Percentiles rank a stretch among this genome's conserved stretches.
Conservation (phyloP, 2,888 invertebrate genomes). For the Gortyna flavago region DNA sequence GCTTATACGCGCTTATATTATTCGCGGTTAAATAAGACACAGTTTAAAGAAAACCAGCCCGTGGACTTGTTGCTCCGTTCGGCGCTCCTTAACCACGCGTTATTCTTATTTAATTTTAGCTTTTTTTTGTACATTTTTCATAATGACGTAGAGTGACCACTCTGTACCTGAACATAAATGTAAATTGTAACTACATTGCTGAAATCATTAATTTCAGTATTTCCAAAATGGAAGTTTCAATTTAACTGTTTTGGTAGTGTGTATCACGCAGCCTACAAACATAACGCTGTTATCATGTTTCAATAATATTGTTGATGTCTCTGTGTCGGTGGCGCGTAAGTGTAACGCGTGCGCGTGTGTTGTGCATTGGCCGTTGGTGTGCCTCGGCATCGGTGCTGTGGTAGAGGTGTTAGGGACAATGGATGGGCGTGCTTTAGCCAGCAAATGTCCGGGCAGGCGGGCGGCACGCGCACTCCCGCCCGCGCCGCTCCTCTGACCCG, state of each 20-base stretch:
- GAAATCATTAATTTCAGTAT: slow-evolving; percentile 8
- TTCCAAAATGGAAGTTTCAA: slow-evolving; percentile 22
- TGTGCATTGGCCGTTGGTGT: slow-evolving; percentile 25
- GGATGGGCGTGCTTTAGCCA: slow-evolving; percentile 71
- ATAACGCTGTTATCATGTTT: slow-evolving; percentile 10
- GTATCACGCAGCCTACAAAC: neutral
- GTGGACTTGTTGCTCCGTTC: slow-evolving; percentile 53
- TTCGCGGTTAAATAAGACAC: slow-evolving; percentile 66
- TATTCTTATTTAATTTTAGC: neutral
- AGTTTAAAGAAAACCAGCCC: slow-evolving; percentile 60
- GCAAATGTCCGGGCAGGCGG: slow-evolving; percentile 78
- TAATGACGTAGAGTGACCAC: neutral
- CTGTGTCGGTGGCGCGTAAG: slow-evolving; percentile 25
- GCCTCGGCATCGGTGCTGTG: slow-evolving; percentile 34
- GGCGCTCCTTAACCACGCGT: slow-evolving; percentile 22
- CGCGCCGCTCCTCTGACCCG: slow-evolving; percentile 67
- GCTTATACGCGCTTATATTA: no score
- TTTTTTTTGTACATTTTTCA: neutral
- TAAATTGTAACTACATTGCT: slow-evolving; percentile 5
- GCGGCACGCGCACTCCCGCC: slow-evolving; percentile 73
- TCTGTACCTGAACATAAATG: neutral
- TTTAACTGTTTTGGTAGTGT: slow-evolving; percentile 23
- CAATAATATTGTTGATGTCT: slow-evolving; percentile 15
- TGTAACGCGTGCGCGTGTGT: slow-evolving; percentile 18
- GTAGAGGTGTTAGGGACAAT: slow-evolving; percentile 57